A percentile compares a stretch with the other conserved stretches of the same genome.
Evolutionary conservation across 1,140 invertebrate species (phyloP).

Genomic region (Bombus impatiens): DNA sequence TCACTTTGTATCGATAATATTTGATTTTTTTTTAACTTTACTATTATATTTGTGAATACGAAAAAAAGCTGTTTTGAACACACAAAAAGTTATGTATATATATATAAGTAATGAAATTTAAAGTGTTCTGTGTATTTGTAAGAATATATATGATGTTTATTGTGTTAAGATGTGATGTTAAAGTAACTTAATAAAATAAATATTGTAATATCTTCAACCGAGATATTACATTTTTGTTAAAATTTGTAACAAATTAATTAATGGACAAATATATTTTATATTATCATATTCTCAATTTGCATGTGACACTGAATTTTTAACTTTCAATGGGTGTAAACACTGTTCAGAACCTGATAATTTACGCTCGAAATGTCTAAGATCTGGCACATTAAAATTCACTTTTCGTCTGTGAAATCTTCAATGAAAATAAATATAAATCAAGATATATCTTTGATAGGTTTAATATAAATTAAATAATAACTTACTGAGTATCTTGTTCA

Average conservation of each 20-base stretch:
- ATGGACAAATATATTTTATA: background rate
- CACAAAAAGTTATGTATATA: slow-evolving; percentile 13
- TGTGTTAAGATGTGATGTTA: slow-evolving; percentile 22
- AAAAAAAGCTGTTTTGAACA: background rate
- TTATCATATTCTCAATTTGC: background rate
- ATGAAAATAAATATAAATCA: slow-evolving; percentile 12
- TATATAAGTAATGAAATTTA: background rate
- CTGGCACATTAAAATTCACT: slow-evolving; percentile 58
- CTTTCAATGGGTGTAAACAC: slow-evolving; percentile 15
- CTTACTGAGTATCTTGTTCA: background rate
- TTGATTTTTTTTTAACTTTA: slow-evolving; percentile 14
- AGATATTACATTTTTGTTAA: slow-evolving; percentile 18
- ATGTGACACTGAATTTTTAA: background rate
- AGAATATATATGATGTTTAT: slow-evolving; percentile 34
- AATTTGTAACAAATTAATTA: slow-evolving; percentile 10
- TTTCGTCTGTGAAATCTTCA: slow-evolving; percentile 54
- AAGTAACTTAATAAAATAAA: slow-evolving; percentile 31
- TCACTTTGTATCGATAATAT: slow-evolving; percentile 31
- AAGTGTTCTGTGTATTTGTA: slow-evolving; percentile 25
- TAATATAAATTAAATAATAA: background rate
- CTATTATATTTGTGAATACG: slow-evolving; percentile 19
- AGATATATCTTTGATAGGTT: background rate
- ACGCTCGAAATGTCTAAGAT: slow-evolving; percentile 52
- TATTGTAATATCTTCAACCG: slow-evolving; percentile 17
- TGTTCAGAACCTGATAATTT: background rate